Conservation (phyloP, 2,113 vertebrate genomes). For the Cebidichthys violaceus region DNA sequence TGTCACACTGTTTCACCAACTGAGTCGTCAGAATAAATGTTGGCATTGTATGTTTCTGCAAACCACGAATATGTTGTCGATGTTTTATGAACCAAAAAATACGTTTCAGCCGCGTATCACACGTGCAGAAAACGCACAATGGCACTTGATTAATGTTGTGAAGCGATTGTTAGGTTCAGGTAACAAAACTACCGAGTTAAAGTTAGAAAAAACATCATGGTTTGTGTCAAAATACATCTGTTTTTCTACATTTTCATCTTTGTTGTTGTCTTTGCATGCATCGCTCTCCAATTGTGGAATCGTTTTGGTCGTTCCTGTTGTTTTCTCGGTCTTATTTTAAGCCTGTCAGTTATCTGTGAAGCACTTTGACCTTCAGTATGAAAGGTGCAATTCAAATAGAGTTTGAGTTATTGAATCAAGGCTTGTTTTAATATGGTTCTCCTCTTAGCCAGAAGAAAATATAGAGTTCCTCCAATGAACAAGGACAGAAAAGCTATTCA, state of each 20-base stretch:
- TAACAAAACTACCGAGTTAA: too few relatives aligned
- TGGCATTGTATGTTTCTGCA: too few relatives aligned
- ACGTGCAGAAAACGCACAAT: too few relatives aligned
- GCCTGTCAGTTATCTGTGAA: background rate
- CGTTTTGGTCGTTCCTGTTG: background rate
- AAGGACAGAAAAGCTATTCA: conserved; percentile 8
- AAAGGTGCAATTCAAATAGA: background rate
- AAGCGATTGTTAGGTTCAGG: too few relatives aligned
- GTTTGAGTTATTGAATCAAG: background rate
- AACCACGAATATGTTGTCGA: too few relatives aligned
- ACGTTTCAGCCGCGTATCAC: too few relatives aligned
- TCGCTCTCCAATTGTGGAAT: too few relatives aligned
- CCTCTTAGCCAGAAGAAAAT: background rate
- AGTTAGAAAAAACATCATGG: too few relatives aligned
- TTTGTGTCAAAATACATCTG: background rate
- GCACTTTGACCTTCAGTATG: background rate
- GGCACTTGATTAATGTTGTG: too few relatives aligned
- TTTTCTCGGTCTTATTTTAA: background rate
- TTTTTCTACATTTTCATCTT: background rate
- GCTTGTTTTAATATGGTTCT: background rate
- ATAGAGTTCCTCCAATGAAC: background rate
- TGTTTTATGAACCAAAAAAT: too few relatives aligned
- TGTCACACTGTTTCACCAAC: background rate
- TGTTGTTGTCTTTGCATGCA: background rate
- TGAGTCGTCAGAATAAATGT: too few relatives aligned